Base-by-base conservation (phyloP, 64 coral and sea anemone species). In the Anthopleura sola region DNA sequence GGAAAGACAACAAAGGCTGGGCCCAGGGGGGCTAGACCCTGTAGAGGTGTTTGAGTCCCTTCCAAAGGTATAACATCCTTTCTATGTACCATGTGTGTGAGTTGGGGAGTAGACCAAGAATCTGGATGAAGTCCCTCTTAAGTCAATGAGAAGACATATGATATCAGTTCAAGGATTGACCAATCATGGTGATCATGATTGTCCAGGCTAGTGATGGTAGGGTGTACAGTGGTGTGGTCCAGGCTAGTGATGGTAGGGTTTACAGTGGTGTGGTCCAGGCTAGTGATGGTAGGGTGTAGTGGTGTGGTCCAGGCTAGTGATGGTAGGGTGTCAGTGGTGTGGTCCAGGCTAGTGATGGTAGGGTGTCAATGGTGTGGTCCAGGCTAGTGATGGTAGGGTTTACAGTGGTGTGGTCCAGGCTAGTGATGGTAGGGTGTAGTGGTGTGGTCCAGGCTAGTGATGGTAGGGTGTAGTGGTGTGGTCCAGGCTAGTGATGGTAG, bases 21-120 rank as follows among this genome's bases (percentile, higher is more conserved):
- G 96, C 9, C 96, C 96, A 19, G 96, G 96, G 49, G 90, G 96
- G 18, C 64, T 98, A 36, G 96, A 98, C 58, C 96, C 96, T 19
- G 85, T 94, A 23, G 96, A 98, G 82, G 95, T 98, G 2, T 93
- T 98, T 81, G 85, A 94, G 48, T 90, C 89, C 10, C 66, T 98
- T 32, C 96, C 96, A 37, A 37, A 87, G 40, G 96, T 98, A 82
- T 32, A 17, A 5, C 1, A 26, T 26, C n/a, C 3, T 1, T 44
- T 44, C 4, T 44, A 44, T 44, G 4, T 44, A n/a, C n/a, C n/a
- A n/a, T n/a, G n/a, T n/a, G n/a, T n/a, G n/a, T n/a, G n/a, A n/a
- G n/a, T n/a, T n/a, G n/a, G n/a, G n/a, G n/a, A n/a, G n/a, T n/a
- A n/a, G n/a, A n/a, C n/a, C n/a, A n/a, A n/a, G n/a, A n/a, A n/a